These are phyloP conservation scores for Lysiphlebus fabarum DNA, from an alignment of 1,140 invertebrate genomes.

Conservation along the genomic window DNA sequence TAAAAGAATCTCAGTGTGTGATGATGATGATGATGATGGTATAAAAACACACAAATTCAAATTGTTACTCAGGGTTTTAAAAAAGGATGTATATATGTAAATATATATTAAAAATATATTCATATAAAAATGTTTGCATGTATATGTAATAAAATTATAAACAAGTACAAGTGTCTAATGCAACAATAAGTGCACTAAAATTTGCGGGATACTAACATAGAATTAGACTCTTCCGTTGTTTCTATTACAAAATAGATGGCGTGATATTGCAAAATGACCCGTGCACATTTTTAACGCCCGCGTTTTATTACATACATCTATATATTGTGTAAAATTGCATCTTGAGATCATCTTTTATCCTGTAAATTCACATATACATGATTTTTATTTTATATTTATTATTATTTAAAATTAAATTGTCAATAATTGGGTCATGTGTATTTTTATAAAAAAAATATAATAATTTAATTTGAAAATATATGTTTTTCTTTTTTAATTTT, in stretches of 20 bases:
- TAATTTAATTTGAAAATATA: too few relatives aligned
- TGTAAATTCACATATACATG: too few relatives aligned
- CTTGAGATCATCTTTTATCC: too few relatives aligned
- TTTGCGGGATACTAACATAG: slow-evolving; percentile 32
- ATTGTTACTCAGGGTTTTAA: too few relatives aligned
- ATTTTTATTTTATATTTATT: not conserved
- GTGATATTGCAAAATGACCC: slow-evolving; percentile 44
- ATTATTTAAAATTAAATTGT: not conserved
- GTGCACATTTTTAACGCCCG: slow-evolving; percentile 15
- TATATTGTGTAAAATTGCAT: slow-evolving; percentile 16
- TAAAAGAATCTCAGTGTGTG: slow-evolving; percentile 24
- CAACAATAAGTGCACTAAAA: slow-evolving; percentile 22
- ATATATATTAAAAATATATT: too few relatives aligned
- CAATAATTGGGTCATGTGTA: too few relatives aligned
- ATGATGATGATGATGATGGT: not conserved
- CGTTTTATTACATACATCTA: slow-evolving; percentile 9
- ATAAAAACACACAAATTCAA: not conserved
- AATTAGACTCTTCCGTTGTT: slow-evolving; percentile 58
- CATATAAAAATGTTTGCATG: slow-evolving; percentile 8
- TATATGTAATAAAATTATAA: slow-evolving; percentile 13
- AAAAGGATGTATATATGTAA: too few relatives aligned
- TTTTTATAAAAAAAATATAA: too few relatives aligned
- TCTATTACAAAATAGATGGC: slow-evolving; percentile 57
- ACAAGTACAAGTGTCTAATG: slow-evolving; percentile 27
- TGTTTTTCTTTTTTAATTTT: too few relatives aligned